Evolutionary conservation across 53 echinoderm and acorn worm genomes (phyloP).

Genomic region (Zoroaster sp.): DNA sequence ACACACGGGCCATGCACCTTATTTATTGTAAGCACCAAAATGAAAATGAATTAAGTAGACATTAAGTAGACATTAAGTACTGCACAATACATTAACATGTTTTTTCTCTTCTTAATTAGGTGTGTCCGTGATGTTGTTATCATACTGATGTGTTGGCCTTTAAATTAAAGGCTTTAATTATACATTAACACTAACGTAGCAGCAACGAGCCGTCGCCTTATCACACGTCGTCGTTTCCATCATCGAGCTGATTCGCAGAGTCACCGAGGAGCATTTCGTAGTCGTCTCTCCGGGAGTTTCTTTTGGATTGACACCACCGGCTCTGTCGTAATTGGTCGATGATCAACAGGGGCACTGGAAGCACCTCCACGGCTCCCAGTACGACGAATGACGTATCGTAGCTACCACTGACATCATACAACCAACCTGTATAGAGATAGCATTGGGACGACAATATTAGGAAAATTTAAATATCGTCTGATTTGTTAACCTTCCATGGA

Average conservation of each 20-base stretch:
- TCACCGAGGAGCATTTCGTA: constrained; percentile 12
- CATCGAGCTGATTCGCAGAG: not conserved
- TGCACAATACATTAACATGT: no score
- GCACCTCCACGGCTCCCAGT: constrained; percentile 12
- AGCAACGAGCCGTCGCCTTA: not conserved
- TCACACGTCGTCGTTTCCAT: constrained; percentile 1
- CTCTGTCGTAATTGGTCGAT: constrained; percentile 17
- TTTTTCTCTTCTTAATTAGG: no score
- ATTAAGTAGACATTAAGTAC: no score
- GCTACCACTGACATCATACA: constrained; percentile 39
- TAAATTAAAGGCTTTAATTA: no score
- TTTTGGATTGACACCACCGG: constrained; percentile 4
- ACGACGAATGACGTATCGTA: constrained; percentile 25
- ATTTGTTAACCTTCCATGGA: not conserved
- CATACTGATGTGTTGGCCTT: no score
- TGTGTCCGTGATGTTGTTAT: no score
- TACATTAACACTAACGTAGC: no score
- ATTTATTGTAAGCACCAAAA: no score
- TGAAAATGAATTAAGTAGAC: no score
- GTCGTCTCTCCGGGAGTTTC: constrained; percentile 31
- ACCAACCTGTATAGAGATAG: not conserved
- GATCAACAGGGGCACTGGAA: constrained; percentile 33
- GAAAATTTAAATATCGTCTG: not conserved
- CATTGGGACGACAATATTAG: not conserved
- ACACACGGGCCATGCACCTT: no score